A percentile compares a stretch with the other conserved stretches of the same genome.
Conservation (phyloP, 2,113 vertebrate genomes). For the Phaethon lepturus region DNA sequence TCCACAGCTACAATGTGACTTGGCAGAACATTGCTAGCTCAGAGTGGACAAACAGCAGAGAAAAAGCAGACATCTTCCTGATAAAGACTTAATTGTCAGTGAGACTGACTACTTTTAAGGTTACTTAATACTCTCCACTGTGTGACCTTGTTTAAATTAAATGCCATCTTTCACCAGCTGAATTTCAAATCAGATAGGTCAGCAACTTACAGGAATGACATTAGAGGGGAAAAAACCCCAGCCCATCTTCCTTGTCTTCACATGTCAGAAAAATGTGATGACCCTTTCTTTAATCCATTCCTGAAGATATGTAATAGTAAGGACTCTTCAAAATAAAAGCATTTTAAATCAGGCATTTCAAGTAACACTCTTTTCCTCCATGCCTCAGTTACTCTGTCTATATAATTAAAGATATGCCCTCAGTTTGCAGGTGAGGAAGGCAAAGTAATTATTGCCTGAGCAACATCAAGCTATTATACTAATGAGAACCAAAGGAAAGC, state of each 20-base stretch:
- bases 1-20: neutral
- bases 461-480: neutral
- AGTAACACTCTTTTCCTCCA: neutral
- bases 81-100: neutral
- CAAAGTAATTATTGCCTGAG: slow-evolving; percentile 5
- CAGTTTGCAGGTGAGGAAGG: neutral
- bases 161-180: neutral
- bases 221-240: neutral
- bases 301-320: neutral
- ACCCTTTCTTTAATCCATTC: neutral
- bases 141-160: neutral
- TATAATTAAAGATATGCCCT: neutral
- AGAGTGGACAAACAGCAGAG: neutral
- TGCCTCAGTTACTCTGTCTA: neutral
- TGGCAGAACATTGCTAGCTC: neutral
- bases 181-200: neutral
- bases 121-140: neutral
- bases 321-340: neutral
- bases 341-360: neutral
- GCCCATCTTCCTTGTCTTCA: neutral
- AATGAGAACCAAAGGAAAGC: neutral
- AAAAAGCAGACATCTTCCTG: neutral
- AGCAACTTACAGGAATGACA: neutral
- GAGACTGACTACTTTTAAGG: neutral
- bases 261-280: neutral